A percentile compares a stretch with the other conserved stretches of the same genome.
Conservation (phyloP, 2,113 vertebrate species). For the Pachycephala philippinensis region DNA sequence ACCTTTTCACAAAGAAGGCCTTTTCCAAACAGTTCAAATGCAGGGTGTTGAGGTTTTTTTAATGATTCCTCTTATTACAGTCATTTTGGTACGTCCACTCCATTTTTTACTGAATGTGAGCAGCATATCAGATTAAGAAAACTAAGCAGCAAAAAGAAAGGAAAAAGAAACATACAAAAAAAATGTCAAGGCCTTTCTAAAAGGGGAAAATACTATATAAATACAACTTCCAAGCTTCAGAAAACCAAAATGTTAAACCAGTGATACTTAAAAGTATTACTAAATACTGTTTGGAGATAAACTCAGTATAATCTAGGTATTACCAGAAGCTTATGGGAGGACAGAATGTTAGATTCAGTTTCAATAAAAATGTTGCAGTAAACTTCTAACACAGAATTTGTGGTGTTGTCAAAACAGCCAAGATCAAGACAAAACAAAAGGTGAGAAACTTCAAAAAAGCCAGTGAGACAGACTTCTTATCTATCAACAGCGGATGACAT, state of each 20-base stretch:
- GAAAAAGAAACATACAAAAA: neutral
- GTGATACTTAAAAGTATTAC: neutral
- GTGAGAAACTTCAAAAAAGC: neutral
- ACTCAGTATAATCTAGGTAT: neutral
- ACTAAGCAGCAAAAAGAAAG: neutral
- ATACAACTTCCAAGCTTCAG: neutral
- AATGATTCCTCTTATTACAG: neutral
- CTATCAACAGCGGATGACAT: neutral
- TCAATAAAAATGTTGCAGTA: neutral
- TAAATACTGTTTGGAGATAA: neutral
- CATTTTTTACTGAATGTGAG: neutral
- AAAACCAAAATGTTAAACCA: neutral
- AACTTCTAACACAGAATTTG: neutral
- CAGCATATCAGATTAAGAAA: neutral
- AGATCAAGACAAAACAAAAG: neutral
- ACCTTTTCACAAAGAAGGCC: neutral
- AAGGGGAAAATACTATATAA: neutral
- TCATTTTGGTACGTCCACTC: neutral
- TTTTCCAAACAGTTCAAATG: neutral
- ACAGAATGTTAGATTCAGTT: neutral
- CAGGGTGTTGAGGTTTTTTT: accelerated
- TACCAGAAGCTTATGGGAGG: neutral
- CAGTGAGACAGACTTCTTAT: neutral
- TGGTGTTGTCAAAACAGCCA: neutral
- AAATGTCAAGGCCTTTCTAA: neutral